Evolutionary conservation across 37 sponge, comb jelly and placozoan species (phyloP).

Genomic region (Corticium candelabrum): DNA sequence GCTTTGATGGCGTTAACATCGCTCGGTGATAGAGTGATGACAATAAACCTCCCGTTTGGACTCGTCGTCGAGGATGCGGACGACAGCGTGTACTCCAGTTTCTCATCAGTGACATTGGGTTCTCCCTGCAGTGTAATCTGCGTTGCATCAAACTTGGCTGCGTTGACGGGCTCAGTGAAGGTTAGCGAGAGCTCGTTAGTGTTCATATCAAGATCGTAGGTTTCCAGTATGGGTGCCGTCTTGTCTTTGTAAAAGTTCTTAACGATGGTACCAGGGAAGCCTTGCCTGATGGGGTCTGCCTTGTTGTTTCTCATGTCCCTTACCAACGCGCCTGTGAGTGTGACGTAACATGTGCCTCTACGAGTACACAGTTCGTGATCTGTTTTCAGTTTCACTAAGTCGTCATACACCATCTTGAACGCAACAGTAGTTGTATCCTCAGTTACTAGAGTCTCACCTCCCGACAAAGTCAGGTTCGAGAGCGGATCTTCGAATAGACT

Average conservation of each 20-base stretch:
- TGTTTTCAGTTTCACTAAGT: constrained; percentile 40
- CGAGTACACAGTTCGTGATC: constrained; percentile 59
- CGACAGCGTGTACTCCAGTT: constrained; percentile 27
- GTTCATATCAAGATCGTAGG: constrained; percentile 55
- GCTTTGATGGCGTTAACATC: constrained; percentile 67
- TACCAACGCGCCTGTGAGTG: constrained; percentile 58
- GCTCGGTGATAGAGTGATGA: constrained; percentile 14
- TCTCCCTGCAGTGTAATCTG: constrained; percentile 59
- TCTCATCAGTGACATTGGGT: constrained; percentile 29
- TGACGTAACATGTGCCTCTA: constrained; percentile 77
- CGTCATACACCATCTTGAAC: constrained; percentile 30
- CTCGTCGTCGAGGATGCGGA: constrained; percentile 29
- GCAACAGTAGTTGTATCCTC: constrained; percentile 36
- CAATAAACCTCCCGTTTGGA: constrained; percentile 34
- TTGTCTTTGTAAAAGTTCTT: constrained; percentile 38
- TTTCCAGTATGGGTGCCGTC: constrained; percentile 33
- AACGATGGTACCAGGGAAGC: constrained; percentile 56
- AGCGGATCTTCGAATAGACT: constrained; percentile 43
- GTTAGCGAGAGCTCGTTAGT: constrained; percentile 39
- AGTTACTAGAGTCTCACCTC: constrained; percentile 47
- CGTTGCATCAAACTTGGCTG: constrained; percentile 34
- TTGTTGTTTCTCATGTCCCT: constrained; percentile 62
- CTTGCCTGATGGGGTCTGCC: constrained; percentile 17
- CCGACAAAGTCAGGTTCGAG: constrained; percentile 50
- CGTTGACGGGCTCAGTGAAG: constrained; percentile 77